Evolutionary conservation across 1,140 invertebrate species (phyloP), one percentile per base, ranked within the genome.

Genomic region (Ceratina japonica): DNA sequence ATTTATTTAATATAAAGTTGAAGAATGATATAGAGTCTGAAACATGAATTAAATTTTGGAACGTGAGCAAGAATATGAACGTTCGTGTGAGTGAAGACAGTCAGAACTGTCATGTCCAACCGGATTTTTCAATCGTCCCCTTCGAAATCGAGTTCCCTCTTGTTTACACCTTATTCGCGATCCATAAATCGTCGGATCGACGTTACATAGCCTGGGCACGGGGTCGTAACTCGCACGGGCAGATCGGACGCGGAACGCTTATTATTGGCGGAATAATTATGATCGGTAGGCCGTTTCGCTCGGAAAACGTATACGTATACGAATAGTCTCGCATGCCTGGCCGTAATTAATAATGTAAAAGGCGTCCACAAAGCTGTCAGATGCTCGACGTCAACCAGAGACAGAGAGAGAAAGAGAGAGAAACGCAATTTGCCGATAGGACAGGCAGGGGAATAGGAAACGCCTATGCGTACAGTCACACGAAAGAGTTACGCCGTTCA

Each of bases 341-440:
- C 89, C 89, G 91, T 91, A 92, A 92, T 92, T 92, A 92, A 92
- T 92, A 92, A 90, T 85, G 87, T 83, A 83, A 85, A 85, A 87
- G 82, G 86, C 87, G 87, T 86, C 86, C 90, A 90, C 89, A 90
- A 92, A 91, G 90, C 89, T 91, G 89, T 91, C 90, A 83, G 84
- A 27, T 59, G 65, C 49, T 49, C 51, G 22, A 71, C 54, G 49
- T n/a, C 18, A 15, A 5, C 44, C 24, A 16, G 73, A 12, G 8
- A 18, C 8, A 7, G 16, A 37, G 16, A 31, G n/a, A 31, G 18
- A 15, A 8, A 16, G 24, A 24, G 20, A 4, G 22, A 3, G 27
- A 20, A 51, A 20, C n/a, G n/a, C n/a, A n/a, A n/a, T n/a, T n/a
- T n/a, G n/a, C n/a, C n/a, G n/a, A n/a, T n/a, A 58, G 24, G 52